Evolutionary conservation across 2,888 invertebrate genomes (phyloP).

Genomic region (Rhingia rostrata): DNA sequence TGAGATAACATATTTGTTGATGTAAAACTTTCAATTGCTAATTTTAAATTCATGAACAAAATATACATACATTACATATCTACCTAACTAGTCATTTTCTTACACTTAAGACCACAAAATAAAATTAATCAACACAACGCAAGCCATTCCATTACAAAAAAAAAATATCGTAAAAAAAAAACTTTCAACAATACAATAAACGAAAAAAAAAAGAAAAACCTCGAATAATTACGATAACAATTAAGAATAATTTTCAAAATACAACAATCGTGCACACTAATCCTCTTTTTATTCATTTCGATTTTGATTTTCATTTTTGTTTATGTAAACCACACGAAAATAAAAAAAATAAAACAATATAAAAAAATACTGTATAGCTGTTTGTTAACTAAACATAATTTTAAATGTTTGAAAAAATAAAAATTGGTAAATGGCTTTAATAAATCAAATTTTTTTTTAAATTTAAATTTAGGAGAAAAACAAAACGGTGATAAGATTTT

Average conservation of each 20-base stretch:
- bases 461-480: slow-evolving; percentile 17
- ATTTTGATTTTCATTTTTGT: neutral
- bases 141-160: slow-evolving; percentile 31
- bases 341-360: slow-evolving; percentile 16
- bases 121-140: slow-evolving; percentile 36
- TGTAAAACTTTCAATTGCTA: too few relatives aligned
- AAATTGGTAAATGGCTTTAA: slow-evolving; percentile 15
- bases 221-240: slow-evolving; percentile 4
- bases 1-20: too few relatives aligned
- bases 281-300: slow-evolving; percentile 9
- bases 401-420: slow-evolving; percentile 31
- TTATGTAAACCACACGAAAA: slow-evolving; percentile 17
- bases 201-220: slow-evolving; percentile 3
- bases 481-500: slow-evolving; percentile 21
- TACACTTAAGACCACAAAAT: slow-evolving; percentile 13
- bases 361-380: slow-evolving; percentile 4
- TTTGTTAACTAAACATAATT: neutral
- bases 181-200: slow-evolving; percentile 10
- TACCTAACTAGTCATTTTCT: neutral
- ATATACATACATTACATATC: neutral
- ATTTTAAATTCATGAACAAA: too few relatives aligned
- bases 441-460: slow-evolving; percentile 7
- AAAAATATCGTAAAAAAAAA: slow-evolving; percentile 12
- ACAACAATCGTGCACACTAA: slow-evolving; percentile 20
- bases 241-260: slow-evolving; percentile 11